These are phyloP conservation scores for Tolmerus cingulatus DNA, from an alignment of 2,888 invertebrate species.

Conservation along the genomic window DNA sequence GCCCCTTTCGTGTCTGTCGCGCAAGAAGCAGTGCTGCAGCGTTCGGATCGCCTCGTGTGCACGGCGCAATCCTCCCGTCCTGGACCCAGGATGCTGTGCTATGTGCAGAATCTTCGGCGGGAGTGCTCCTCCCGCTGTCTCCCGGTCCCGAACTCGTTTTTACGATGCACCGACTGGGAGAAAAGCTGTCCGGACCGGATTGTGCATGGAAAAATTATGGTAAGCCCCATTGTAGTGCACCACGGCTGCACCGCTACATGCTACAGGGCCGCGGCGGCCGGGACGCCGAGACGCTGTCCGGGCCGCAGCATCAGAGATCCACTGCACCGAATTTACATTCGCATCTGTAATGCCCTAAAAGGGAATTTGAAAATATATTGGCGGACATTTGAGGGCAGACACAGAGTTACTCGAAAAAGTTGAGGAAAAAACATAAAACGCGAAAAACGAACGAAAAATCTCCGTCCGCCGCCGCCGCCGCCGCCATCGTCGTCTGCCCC, in stretches of 20 bases:
- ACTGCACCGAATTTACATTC: slow-evolving; percentile 43
- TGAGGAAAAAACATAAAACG: slow-evolving; percentile 18
- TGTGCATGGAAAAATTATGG: slow-evolving; percentile 36
- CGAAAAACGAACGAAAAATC: slow-evolving; percentile 28
- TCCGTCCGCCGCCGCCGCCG: neutral
- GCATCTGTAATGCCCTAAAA: slow-evolving; percentile 43
- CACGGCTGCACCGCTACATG: neutral
- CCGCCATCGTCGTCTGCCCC: slow-evolving; percentile 8
- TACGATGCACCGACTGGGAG: slow-evolving; percentile 38
- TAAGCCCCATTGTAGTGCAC: slow-evolving; percentile 33
- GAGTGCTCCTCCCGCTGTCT: neutral
- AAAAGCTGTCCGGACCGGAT: slow-evolving; percentile 39
- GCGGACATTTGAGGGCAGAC: slow-evolving; percentile 42
- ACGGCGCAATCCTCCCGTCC: neutral
- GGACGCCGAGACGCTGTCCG: neutral
- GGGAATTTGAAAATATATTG: slow-evolving; percentile 48
- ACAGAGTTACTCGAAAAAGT: slow-evolving; percentile 36
- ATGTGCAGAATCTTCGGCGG: neutral
- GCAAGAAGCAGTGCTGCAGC: neutral
- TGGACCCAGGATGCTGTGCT: neutral
- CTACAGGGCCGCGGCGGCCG: neutral
- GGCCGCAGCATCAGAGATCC: neutral
- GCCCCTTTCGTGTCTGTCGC: neutral
- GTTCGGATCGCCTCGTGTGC: neutral
- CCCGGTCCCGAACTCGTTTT: neutral